phyloP scores from a whole-genome alignment of 2,797 vertebrate genomes.

The Eutrigla gurnardus region DNA sequence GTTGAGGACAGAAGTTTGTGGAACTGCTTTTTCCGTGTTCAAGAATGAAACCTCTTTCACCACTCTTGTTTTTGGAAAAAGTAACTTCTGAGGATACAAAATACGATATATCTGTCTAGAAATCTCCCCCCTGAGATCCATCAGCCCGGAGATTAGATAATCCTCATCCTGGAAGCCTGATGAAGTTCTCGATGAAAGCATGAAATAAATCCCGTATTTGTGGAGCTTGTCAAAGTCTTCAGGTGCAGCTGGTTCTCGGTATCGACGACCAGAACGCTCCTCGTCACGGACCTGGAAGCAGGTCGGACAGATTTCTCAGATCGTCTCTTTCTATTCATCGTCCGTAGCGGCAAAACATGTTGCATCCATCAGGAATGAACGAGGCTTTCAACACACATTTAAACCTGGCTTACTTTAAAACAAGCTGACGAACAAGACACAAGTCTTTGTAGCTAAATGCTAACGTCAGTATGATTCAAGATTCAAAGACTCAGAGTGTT shows the following conservation, averaged over 20 bases:
- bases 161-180: neutral
- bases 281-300: neutral
- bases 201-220: neutral
- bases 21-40: neutral
- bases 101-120: neutral
- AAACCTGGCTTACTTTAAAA: neutral
- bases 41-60: neutral
- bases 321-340: neutral
- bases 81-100: too few species aligned
- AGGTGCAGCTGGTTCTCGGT: neutral
- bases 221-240: constrained; percentile 1
- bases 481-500: too few species aligned
- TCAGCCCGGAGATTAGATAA: neutral
- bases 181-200: neutral
- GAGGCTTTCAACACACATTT: neutral
- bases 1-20: too few species aligned
- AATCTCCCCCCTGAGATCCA: neutral
- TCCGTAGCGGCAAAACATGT: neutral
- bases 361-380: neutral
- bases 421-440: neutral
- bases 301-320: neutral
- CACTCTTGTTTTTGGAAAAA: too few species aligned
- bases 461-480: too few species aligned
- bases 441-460: neutral
- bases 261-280: neutral